These are phyloP conservation scores for Neolamprologus sp. DNA, from an alignment of 2,113 vertebrate genomes.

Conservation along the genomic window DNA sequence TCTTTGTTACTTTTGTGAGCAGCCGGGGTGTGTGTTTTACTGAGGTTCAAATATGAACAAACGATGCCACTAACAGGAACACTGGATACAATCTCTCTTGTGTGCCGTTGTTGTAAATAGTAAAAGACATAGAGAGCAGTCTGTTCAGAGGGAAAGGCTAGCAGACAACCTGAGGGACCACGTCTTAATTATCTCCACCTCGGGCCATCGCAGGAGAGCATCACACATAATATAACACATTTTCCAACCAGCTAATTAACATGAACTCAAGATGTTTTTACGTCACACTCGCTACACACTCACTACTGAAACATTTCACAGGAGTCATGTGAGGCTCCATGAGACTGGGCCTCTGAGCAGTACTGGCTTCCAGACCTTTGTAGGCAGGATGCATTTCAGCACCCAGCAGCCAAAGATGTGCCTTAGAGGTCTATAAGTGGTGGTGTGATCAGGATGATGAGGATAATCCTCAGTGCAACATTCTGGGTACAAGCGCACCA, in stretches of 20 bases:
- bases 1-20: slow-evolving; percentile 9
- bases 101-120: background rate
- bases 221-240: slow-evolving; percentile 6
- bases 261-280: background rate
- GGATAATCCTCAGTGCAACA: background rate
- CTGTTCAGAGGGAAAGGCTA: background rate
- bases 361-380: background rate
- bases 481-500: rapidly evolving
- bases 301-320: background rate
- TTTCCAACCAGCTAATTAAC: background rate
- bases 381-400: background rate
- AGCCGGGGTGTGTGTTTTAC: background rate
- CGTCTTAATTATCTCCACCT: background rate
- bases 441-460: background rate
- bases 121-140: background rate
- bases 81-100: background rate
- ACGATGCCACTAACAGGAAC: background rate
- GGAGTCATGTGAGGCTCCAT: background rate
- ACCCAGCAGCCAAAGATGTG: background rate
- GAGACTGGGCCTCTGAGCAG: background rate
- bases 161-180: background rate
- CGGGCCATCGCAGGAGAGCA: background rate
- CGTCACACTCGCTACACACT: background rate
- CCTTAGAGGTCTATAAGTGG: background rate
- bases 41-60: background rate